Evolutionary conservation across 1,140 invertebrate genomes (phyloP), one percentile per base, ranked within the genome.

Genomic region (Epicauta chinensis): DNA sequence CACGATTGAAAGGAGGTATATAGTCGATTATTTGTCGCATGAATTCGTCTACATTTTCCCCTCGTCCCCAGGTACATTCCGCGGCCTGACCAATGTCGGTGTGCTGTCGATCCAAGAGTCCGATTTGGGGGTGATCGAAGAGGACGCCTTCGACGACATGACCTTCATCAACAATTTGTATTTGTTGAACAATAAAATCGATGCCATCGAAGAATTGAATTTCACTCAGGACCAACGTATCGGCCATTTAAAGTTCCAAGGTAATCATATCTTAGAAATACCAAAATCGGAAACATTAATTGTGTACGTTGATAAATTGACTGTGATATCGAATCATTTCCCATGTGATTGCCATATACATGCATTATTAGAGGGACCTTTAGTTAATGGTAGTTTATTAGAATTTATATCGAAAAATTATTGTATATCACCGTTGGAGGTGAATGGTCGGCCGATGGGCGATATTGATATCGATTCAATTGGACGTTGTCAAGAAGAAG

Each of bases 301-400:
- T 6, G 70, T 83, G 4, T 78, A 75, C 1, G 83, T 89, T 3
- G 78, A 80, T 37, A 77, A 78, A 30, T 63, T 89, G 16, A 81
- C 80, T 58, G 80, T 87, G 40, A 71, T 79, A 5, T 77, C 80
- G 4, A 91, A 91, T 67, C 87, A 89, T 63, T 86, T 91, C 62
- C 87, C 88, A 0, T 91, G 88, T 64, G 87, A 89, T 67, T 91
- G 87, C 57, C 86, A 86, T 52, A 78, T 86, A 3, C 82, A 87
- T 58, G 81, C 84, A 31, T 76, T 89, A 7, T 71, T 89, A 9
- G 79, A 82, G 16, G 85, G 85, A 40, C 82, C 86, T 10, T 73
- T 90, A 41, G 82, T 81, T 3, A 78, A 87, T 60, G 80, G 80
- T 1, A 77, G 79, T 11, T 60, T 72, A 17, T 72, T 71, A 32